Evolutionary conservation across 2,888 invertebrate genomes (phyloP), one percentile per base, ranked within the genome.

Genomic region (Zygothrica quintamaculata): DNA sequence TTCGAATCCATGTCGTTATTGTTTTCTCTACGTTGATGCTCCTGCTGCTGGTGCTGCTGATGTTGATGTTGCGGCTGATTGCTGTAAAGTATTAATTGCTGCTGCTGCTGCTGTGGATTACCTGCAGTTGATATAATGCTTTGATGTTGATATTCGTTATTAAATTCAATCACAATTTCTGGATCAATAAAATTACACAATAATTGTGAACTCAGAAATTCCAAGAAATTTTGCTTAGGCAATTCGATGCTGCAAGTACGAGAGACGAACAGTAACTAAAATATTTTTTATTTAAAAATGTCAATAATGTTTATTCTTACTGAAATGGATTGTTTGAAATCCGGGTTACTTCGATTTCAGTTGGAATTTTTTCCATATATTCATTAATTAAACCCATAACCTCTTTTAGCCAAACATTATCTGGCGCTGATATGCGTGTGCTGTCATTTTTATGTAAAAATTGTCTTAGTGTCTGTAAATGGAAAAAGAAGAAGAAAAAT

Each of bases 301-400:
- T 2, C 18, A 22, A n/a, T 22, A 5, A 22, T n/a, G 6, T 25
- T 40, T 25, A n/a, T 13, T 74, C 81, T 76, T 71, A 89, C 89
- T 58, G 39, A 61, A 84, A 90, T 0, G 90, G 89, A 71, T 86
- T 90, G 1, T 4, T 43, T 0, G 47, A 26, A 0, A 81, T n/a
- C 39, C 80, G 75, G 1, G 66, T 81, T 7, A 90, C 68, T 2
- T 81, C 43, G 9, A 84, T 69, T 9, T 73, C 36, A 5, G 67
- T 78, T 25, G 89, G 89, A 3, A 89, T 67, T 15, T 84, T 74
- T 31, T 89, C 86, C 36, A 90, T 18, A 26, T 88, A 64, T 3
- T 74, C 50, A 13, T 68, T 56, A 5, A 73, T 61, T 5, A 69
- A 25, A 1, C 37, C 25, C 0, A 90, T 36, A 0, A 87, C 40